Evolutionary conservation across 2,113 vertebrate species (phyloP).

Genomic region (Tamias sibiricus): DNA sequence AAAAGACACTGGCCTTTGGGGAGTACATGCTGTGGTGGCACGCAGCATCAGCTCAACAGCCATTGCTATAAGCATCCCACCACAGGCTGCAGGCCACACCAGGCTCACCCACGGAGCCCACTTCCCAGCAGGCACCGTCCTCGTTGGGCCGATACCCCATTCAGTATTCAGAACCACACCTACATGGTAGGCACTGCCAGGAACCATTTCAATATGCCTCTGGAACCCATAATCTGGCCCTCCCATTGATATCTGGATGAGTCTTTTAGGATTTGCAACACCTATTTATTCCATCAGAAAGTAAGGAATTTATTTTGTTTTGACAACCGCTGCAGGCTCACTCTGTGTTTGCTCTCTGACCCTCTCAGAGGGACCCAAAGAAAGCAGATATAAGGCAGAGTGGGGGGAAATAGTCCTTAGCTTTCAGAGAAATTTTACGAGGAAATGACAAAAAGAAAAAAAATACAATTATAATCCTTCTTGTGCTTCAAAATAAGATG

Average conservation of each 20-base stretch:
- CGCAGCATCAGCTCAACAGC: neutral
- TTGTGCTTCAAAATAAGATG: neutral
- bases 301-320: neutral
- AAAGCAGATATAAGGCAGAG: neutral
- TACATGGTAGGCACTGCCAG: no score
- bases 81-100: neutral
- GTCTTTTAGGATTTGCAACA: neutral
- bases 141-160: fast-evolving
- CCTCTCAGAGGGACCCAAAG: neutral
- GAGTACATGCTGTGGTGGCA: no score
- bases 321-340: neutral
- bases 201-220: neutral
- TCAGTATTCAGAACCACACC: neutral
- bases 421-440: neutral
- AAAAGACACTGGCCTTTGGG: neutral
- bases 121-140: neutral
- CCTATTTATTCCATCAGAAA: neutral
- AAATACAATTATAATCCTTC: neutral
- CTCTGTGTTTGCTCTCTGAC: neutral
- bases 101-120: neutral
- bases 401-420: neutral
- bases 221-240: neutral
- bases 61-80: neutral
- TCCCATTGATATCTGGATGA: neutral
- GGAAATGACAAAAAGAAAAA: neutral